Evolutionary conservation across 2,888 invertebrate species (phyloP), one percentile per base, ranked within the genome.

Genomic region (Bombylius discolor): DNA sequence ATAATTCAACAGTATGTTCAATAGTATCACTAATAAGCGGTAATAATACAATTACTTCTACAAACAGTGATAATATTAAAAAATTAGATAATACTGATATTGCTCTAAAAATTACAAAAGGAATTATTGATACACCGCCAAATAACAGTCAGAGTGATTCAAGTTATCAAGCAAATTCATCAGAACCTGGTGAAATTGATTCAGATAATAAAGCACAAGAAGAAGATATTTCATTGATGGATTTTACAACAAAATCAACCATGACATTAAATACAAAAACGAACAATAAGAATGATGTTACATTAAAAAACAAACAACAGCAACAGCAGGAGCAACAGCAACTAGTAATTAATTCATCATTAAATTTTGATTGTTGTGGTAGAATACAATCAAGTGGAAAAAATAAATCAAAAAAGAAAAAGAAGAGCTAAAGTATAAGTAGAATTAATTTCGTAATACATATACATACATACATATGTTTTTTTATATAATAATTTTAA

Each of bases 361-460:
- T 42, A 58, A n/a, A 51, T 46, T 51, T 13, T 33, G 34, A 45
- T 36, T 46, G 51, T 52, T 52, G 57, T 12, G 49, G 47, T 48
- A 52, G 52, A 39, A 49, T 48, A 23, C 60, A 36, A 50, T 61
- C 45, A 57, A 65, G 64, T 61, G 64, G 62, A 65, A 74, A 74
- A 64, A 74, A 74, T 68, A 74, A 74, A 67, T 68, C 71, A 4
- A 72, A 71, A 62, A 70, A 71, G 31, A n/a, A 74, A 73, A 60
- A 73, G 71, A 57, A 74, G 74, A 74, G n/a, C n/a, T n/a, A n/a
- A n/a, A n/a, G n/a, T n/a, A n/a, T n/a, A n/a, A n/a, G n/a, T n/a
- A n/a, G n/a, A n/a, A n/a, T n/a, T n/a, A n/a, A n/a, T n/a, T n/a
- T n/a, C n/a, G n/a, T n/a, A n/a, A n/a, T n/a, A n/a, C n/a, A n/a